These are phyloP conservation scores for Porites lobata DNA, from an alignment of 92 coral and sea anemone genomes.

Conservation along the genomic window DNA sequence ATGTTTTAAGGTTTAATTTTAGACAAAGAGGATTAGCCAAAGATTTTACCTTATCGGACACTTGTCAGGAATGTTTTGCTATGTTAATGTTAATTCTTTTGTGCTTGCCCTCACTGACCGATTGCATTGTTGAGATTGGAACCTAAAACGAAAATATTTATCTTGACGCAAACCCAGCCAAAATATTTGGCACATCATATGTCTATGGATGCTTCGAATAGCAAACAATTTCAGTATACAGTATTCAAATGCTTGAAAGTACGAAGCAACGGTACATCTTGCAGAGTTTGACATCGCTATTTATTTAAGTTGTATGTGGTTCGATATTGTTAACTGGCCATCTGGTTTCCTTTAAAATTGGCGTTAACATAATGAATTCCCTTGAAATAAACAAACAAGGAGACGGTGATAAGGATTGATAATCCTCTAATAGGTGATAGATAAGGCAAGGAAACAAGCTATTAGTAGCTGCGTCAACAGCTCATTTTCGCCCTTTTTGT, in stretches of 20 bases:
- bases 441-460: slow-evolving; percentile 31
- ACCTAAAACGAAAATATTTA: background rate
- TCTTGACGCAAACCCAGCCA: slow-evolving; percentile 12
- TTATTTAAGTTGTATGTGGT: background rate
- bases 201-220: slow-evolving; percentile 3
- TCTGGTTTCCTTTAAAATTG: background rate
- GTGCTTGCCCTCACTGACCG: background rate
- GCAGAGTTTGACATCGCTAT: background rate
- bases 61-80: background rate
- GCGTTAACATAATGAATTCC: slow-evolving; percentile 18
- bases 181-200: background rate
- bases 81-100: background rate
- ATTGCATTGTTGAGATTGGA: slow-evolving; percentile 19
- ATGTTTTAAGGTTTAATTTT: background rate
- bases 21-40: background rate
- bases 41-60: slow-evolving; percentile 15
- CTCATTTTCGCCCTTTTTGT: slow-evolving; percentile 24
- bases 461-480: slow-evolving; percentile 38
- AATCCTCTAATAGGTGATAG: slow-evolving; percentile 23
- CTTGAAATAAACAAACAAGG: slow-evolving; percentile 27
- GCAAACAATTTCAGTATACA: background rate
- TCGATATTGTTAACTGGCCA: background rate
- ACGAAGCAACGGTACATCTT: background rate
- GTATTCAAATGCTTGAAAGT: background rate
- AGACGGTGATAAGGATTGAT: slow-evolving; percentile 22